Percentiles rank a stretch among this genome's conserved stretches.
phyloP scores from a whole-genome alignment of 2,888 invertebrate genomes.

The Ectemnius continuus region DNA sequence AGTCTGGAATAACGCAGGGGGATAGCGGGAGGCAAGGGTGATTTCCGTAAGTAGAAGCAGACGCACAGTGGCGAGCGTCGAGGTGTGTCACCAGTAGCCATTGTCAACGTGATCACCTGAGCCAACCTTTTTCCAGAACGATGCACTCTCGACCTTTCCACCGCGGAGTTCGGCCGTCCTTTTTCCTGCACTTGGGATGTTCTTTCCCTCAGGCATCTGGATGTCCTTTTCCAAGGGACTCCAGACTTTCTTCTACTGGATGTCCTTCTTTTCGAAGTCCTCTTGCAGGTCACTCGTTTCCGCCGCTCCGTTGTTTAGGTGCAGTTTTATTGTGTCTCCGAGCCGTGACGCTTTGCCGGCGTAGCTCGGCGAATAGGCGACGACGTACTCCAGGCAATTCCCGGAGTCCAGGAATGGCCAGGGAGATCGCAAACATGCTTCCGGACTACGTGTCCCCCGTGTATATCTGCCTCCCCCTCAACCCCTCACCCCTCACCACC shows the following conservation, averaged over 20 bases:
- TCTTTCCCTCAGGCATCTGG: neutral
- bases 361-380: constrained; percentile 45
- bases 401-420: constrained; percentile 49
- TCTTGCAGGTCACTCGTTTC: constrained; percentile 3
- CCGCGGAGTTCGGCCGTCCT: neutral
- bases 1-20: no score
- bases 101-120: constrained; percentile 35
- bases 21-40: neutral
- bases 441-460: constrained; percentile 44
- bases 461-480: constrained; percentile 22
- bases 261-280: constrained; percentile 12
- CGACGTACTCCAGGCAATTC: constrained; percentile 51
- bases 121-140: constrained; percentile 62
- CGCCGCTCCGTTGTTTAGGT: constrained; percentile 52
- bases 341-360: constrained; percentile 30
- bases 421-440: constrained; percentile 60
- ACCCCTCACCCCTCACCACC: no score
- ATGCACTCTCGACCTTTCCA: constrained; percentile 44
- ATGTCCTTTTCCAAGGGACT: neutral
- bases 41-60: neutral
- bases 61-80: constrained; percentile 21
- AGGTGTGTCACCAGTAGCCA: constrained; percentile 13
- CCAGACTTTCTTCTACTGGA: neutral
- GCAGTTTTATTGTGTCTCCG: constrained; percentile 56
- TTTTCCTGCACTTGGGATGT: constrained; percentile 4